Evolutionary conservation across 2,888 invertebrate species (phyloP).

Genomic region (Ectemnius lituratus): DNA sequence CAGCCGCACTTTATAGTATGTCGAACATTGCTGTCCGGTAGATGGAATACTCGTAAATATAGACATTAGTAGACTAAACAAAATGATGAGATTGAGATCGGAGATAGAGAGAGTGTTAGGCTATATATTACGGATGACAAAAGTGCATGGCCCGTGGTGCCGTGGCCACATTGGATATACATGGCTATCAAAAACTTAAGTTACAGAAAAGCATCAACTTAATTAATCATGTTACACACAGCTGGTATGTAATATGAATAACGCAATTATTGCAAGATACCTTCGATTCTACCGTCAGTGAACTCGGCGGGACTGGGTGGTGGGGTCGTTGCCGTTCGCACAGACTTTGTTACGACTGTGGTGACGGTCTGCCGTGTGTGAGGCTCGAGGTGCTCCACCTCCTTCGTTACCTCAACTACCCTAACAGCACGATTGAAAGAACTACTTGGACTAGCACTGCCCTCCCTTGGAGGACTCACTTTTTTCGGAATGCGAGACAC

Average conservation of each 20-base stretch:
- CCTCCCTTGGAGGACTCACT: constrained; percentile 59
- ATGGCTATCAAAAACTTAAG: constrained; percentile 68
- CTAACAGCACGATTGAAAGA: constrained; percentile 57
- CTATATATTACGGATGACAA: constrained; percentile 63
- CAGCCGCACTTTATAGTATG: constrained; percentile 48
- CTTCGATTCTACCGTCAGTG: constrained; percentile 77
- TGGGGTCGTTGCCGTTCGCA: constrained; percentile 77
- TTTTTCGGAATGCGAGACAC: constrained; percentile 72
- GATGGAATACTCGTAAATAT: constrained; percentile 21
- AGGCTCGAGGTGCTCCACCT: constrained; percentile 76
- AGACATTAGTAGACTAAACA: constrained; percentile 51
- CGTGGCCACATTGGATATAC: constrained; percentile 57
- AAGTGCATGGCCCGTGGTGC: constrained; percentile 66
- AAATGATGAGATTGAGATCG: constrained; percentile 48
- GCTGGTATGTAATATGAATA: constrained; percentile 77
- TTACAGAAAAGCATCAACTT: constrained; percentile 76
- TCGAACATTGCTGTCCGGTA: constrained; percentile 25
- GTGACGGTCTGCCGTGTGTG: constrained; percentile 76
- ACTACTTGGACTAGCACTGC: constrained; percentile 37
- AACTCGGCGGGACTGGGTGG: constrained; percentile 78
- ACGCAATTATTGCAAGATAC: constrained; percentile 78
- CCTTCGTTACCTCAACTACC: constrained; percentile 62
- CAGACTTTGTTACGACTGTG: constrained; percentile 78
- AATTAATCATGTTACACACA: constrained; percentile 78
- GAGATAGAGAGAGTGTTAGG: constrained; percentile 55